A percentile compares a stretch with the other conserved stretches of the same genome.
Conservation (phyloP, 2,888 invertebrate genomes). For the Caenorhabditis zanzibari region DNA sequence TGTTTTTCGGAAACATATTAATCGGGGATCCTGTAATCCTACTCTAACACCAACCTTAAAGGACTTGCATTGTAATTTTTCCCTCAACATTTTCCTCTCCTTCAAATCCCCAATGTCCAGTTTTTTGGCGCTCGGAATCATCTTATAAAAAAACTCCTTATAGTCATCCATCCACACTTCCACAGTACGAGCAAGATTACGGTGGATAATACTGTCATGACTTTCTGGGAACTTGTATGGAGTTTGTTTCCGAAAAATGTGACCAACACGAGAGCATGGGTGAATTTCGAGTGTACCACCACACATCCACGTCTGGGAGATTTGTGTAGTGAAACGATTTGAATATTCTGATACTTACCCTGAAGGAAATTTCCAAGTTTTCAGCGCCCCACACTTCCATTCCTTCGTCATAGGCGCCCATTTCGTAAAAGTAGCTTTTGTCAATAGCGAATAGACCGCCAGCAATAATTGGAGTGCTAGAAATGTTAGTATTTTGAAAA, state of each 20-base stretch:
- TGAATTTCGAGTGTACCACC: slow-evolving; percentile 96
- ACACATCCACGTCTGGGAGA: slow-evolving; percentile 94
- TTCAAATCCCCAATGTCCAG: not conserved
- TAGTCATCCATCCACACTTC: slow-evolving; percentile 97
- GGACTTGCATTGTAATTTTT: not conserved
- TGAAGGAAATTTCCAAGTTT: slow-evolving; percentile 95
- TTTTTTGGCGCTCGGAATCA: not conserved
- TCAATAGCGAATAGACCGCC: slow-evolving; percentile 95
- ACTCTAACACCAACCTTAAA: not conserved
- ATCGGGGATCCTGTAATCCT: too few species aligned
- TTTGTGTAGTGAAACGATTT: too few species aligned
- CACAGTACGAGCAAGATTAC: slow-evolving; percentile 38
- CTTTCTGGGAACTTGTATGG: not conserved
- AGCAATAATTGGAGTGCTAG: slow-evolving; percentile 95
- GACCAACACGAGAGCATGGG: slow-evolving; percentile 85
- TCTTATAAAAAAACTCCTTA: slow-evolving; percentile 2
- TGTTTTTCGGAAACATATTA: too few species aligned
- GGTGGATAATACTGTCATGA: not conserved
- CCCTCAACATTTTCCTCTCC: not conserved
- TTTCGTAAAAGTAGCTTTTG: slow-evolving; percentile 96
- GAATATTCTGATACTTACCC: slow-evolving; percentile 87
- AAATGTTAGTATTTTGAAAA: too few species aligned
- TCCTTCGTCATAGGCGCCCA: slow-evolving; percentile 98
- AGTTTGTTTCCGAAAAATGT: not conserved
- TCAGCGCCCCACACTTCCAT: slow-evolving; percentile 99